These are phyloP conservation scores for Melospiza georgiana DNA, from an alignment of 2,113 vertebrate species.

Conservation along the genomic window DNA sequence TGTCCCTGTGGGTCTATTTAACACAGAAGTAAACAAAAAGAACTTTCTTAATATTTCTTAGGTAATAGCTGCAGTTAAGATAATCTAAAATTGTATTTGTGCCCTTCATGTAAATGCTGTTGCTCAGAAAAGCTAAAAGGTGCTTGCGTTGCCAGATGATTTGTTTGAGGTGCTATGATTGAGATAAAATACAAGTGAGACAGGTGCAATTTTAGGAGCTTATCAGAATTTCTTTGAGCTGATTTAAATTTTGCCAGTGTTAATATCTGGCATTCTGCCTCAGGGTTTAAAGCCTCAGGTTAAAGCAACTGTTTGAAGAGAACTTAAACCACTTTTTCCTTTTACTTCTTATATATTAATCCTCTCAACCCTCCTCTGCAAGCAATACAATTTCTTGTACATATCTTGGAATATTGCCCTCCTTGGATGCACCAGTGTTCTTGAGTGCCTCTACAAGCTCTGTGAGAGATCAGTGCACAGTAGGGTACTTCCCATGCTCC, in stretches of 20 bases:
- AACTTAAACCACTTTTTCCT: background rate
- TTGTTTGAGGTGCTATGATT: background rate
- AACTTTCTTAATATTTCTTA: background rate
- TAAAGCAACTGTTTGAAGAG: background rate
- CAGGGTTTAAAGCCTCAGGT: background rate
- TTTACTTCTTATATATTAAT: background rate
- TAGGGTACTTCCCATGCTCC: background rate
- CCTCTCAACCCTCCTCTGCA: background rate
- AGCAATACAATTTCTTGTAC: background rate
- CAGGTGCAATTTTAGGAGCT: background rate
- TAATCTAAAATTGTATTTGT: background rate
- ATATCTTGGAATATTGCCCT: background rate
- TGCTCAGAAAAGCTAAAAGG: background rate
- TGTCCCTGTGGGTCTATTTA: background rate
- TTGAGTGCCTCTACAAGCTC: background rate
- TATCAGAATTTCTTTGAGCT: background rate
- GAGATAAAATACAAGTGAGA: background rate
- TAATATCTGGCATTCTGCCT: background rate
- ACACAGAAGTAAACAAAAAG: background rate
- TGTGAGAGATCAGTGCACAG: background rate
- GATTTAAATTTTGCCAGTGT: slow-evolving; percentile 12
- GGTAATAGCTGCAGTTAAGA: background rate
- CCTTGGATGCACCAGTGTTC: background rate
- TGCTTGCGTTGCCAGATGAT: background rate
- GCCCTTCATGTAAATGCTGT: background rate